These are phyloP conservation scores for Cheilosia grossa DNA, from an alignment of 2,888 invertebrate species.

Conservation along the genomic window DNA sequence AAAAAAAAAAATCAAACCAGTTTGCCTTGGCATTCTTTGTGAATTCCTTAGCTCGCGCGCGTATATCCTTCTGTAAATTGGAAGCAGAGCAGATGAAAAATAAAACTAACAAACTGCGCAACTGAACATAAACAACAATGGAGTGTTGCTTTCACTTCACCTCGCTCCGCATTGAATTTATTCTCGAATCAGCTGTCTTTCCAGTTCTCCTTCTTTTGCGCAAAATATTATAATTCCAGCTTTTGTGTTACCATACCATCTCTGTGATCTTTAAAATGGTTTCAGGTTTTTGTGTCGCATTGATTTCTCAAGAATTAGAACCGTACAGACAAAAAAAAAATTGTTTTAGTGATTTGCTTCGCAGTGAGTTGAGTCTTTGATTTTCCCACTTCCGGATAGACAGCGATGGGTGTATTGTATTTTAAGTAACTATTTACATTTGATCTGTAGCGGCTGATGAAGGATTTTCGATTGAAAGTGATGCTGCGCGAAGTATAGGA, in stretches of 20 bases:
- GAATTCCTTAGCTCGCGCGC: conserved; percentile 13
- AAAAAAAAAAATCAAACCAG: conserved; percentile 34
- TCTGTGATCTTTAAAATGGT: conserved; percentile 42
- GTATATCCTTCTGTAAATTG: conserved; percentile 20
- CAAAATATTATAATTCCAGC: conserved; percentile 18
- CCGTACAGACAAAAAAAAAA: neutral
- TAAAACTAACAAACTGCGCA: conserved; percentile 44
- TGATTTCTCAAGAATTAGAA: conserved; percentile 25
- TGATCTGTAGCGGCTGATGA: conserved; percentile 5
- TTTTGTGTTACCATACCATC: conserved; percentile 17
- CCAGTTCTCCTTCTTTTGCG: conserved; percentile 54
- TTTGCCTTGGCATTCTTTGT: conserved; percentile 44
- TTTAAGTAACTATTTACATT: neutral
- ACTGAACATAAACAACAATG: conserved; percentile 14
- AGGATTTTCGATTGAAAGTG: conserved; percentile 27
- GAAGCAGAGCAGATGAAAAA: neutral
- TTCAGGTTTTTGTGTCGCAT: conserved; percentile 54
- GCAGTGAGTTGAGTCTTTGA: neutral
- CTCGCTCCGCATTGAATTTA: neutral
- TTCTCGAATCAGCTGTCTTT: conserved; percentile 34
- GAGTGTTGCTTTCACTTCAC: neutral
- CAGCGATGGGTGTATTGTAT: neutral
- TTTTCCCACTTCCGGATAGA: neutral
- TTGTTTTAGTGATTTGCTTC: neutral
- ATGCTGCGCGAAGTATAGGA: neutral